Evolutionary conservation across 2,888 invertebrate genomes (phyloP).

Genomic region (Aphidius colemani): DNA sequence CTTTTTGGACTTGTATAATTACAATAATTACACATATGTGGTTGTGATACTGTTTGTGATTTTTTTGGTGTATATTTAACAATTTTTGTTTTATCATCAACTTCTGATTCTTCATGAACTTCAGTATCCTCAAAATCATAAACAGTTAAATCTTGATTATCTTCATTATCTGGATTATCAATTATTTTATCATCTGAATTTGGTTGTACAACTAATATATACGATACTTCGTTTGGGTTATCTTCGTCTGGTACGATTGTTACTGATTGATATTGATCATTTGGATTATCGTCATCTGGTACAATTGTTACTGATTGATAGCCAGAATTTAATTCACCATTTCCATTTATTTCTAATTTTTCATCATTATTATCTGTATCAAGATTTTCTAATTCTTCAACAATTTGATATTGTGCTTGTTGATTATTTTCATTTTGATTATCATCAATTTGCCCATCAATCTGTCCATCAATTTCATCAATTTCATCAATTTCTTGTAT

Average conservation of each 20-base stretch:
- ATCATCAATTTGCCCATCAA: constrained; percentile 50
- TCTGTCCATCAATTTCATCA: constrained; percentile 57
- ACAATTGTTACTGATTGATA: constrained; percentile 85
- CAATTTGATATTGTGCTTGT: constrained; percentile 59
- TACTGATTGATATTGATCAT: constrained; percentile 76
- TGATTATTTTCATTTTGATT: constrained; percentile 48
- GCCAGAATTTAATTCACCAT: constrained; percentile 64
- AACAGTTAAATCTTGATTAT: constrained; percentile 59
- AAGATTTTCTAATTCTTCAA: constrained; percentile 62
- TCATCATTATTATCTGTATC: constrained; percentile 60
- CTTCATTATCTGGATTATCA: constrained; percentile 61
- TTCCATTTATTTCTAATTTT: constrained; percentile 18
- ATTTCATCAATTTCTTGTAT: constrained; percentile 59
- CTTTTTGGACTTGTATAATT: constrained; percentile 88
- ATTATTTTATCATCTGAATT: constrained; percentile 65
- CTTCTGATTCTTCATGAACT: constrained; percentile 57
- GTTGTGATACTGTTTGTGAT: constrained; percentile 68
- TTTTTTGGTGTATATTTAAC: constrained; percentile 68
- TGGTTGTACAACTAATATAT: constrained; percentile 83
- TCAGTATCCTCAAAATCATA: constrained; percentile 60
- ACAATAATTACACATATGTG: constrained; percentile 88
- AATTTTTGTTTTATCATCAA: constrained; percentile 69
- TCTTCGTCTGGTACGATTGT: constrained; percentile 82
- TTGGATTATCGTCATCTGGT: constrained; percentile 72
- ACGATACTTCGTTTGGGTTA: constrained; percentile 80